phyloP scores from a whole-genome alignment of 1,140 invertebrate species.

The Drosophila bipectinata region DNA sequence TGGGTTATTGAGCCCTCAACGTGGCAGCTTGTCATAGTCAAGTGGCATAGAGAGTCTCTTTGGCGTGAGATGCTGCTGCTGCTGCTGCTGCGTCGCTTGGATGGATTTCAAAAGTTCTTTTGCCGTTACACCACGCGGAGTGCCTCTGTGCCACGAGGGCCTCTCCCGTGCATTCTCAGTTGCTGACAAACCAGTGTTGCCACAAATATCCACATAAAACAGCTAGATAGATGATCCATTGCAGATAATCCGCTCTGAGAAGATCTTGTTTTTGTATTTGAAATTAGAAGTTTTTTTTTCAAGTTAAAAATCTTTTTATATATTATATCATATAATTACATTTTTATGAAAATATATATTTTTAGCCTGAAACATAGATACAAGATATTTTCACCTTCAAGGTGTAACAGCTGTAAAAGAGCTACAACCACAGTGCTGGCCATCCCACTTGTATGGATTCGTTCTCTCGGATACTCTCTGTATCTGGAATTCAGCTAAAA shows the following conservation, averaged over 20 bases:
- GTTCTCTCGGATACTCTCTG: slow-evolving; percentile 18
- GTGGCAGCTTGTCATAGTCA: slow-evolving; percentile 68
- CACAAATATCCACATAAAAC: not conserved
- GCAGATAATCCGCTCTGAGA: too few species aligned
- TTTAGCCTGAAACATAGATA: too few species aligned
- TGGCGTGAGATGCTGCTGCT: slow-evolving; percentile 18
- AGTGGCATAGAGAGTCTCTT: slow-evolving; percentile 38
- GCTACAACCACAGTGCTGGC: not conserved
- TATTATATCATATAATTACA: too few species aligned
- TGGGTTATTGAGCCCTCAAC: slow-evolving; percentile 61
- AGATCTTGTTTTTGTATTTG: too few species aligned
- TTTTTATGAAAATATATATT: too few species aligned
- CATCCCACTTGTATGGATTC: slow-evolving; percentile 46
- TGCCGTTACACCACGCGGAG: slow-evolving; percentile 57
- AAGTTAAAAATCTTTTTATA: too few species aligned
- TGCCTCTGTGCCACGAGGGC: not conserved
- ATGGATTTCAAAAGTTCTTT: slow-evolving; percentile 74
- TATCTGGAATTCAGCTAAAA: slow-evolving; percentile 70
- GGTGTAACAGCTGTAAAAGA: not conserved
- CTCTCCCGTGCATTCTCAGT: slow-evolving; percentile 1
- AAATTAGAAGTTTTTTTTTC: too few species aligned
- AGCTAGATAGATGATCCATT: not conserved
- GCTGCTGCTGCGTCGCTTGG: slow-evolving; percentile 63
- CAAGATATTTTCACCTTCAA: slow-evolving; percentile 1
- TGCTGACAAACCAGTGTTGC: slow-evolving; percentile 43